Evolutionary conservation across 2,888 invertebrate genomes (phyloP), one percentile per base, ranked within the genome.

Genomic region (Cistogaster globosa): DNA sequence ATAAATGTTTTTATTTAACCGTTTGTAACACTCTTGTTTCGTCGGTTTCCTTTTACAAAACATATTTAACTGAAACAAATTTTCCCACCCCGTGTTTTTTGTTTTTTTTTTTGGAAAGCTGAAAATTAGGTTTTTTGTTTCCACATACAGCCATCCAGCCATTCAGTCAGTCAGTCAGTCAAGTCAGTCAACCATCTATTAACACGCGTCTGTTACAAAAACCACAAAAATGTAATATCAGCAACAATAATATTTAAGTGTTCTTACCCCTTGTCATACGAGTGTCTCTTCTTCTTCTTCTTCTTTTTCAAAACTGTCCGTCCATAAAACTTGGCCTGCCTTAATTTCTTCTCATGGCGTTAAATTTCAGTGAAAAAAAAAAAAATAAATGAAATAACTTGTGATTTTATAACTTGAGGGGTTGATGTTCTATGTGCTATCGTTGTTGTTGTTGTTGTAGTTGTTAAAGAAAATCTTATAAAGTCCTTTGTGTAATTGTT

Each of bases 281-380:
- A 63, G 45, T 67, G 57, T 55, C 60, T 53, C 38, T n/a, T 42
- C 32, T 14, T 57, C 79, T 5, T 48, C 42, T 22, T 69, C n/a
- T 51, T 51, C n/a, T 53, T 36, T 55, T 32, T 42, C 7, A 12
- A 1, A 45, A 45, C 16, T 42, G 68, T 77, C 53, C 32, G 75
- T 75, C 71, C 42, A 42, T 76, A 26, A 20, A 42, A 48, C 51
- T 65, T 53, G 82, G 58, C 63, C 82, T 79, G 85, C 82, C 85
- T 82, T 82, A 75, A 82, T 71, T 85, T 85, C 82, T 82, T 85
- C 85, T 85, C 82, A 82, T 78, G 68, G 78, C 78, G 60, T 85
- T 79, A 79, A 82, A 85, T 85, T 85, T 82, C 85, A 67, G 36
- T 48, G 51, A 78, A 60, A 42, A 42, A 26, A 58, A 65, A 53